Evolutionary conservation across 2,797 vertebrate species (phyloP).

Genomic region (Sphaeramia orbicularis): DNA sequence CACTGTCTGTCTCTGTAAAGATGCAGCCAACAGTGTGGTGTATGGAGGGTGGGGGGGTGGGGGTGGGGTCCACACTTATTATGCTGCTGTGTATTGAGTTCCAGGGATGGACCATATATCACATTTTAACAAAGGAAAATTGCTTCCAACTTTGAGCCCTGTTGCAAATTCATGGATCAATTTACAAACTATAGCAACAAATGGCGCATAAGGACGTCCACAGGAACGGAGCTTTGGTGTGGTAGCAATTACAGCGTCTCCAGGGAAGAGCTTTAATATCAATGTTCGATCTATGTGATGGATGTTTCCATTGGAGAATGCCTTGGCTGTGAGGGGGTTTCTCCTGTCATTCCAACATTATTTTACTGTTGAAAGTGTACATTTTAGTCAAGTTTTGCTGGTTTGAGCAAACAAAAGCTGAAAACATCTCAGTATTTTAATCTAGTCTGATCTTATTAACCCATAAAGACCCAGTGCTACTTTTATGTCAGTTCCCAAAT

Average conservation of each 20-base stretch:
- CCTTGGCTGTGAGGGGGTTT: neutral
- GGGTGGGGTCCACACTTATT: neutral
- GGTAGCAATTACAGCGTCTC: constrained; percentile 31
- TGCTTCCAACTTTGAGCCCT: constrained; percentile 27
- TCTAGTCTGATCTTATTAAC: no score
- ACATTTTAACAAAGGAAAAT: constrained; percentile 8
- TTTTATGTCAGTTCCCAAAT: no score
- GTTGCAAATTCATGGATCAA: constrained; percentile 38
- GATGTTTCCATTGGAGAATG: constrained; percentile 2
- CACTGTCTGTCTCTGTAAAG: neutral
- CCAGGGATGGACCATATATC: constrained; percentile 19
- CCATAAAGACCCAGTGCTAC: no score
- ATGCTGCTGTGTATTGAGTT: constrained; percentile 16
- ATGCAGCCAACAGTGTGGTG: neutral
- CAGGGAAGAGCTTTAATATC: constrained; percentile 9
- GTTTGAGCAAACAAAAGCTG: no score
- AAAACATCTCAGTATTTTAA: no score
- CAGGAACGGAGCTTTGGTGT: constrained; percentile 25
- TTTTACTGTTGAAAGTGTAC: no score
- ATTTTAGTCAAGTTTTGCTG: no score
- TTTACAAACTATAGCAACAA: constrained; percentile 34
- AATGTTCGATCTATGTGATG: constrained; percentile 1
- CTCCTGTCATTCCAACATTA: no score
- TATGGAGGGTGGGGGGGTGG: no score
- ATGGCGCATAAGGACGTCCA: constrained; percentile 6